phyloP scores from a whole-genome alignment of 2,888 invertebrate genomes.

The Cheiracanthium punctorium region DNA sequence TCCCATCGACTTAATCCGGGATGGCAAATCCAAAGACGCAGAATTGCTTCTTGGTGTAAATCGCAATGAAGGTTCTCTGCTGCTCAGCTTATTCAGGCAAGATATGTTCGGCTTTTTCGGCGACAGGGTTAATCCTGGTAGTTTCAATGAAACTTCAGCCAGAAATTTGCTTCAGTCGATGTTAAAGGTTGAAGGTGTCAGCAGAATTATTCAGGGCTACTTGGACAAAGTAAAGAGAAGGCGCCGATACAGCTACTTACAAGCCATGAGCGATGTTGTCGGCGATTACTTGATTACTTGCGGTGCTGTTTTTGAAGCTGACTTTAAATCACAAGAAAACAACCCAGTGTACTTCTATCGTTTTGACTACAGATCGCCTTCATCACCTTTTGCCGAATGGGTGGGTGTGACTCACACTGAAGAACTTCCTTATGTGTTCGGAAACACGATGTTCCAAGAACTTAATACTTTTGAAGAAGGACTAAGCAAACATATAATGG shows the following conservation, averaged over 20 bases:
- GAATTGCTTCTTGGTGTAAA: constrained; percentile 54
- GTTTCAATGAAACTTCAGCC: not conserved
- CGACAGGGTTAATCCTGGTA: not conserved
- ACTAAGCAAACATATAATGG: not conserved
- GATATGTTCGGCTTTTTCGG: not conserved
- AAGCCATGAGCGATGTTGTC: constrained; percentile 7
- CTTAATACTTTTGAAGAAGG: not conserved
- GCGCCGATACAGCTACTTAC: not conserved
- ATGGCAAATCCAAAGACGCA: constrained; percentile 22
- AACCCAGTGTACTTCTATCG: constrained; percentile 33
- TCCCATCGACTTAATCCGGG: constrained; percentile 20
- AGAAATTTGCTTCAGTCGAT: not conserved
- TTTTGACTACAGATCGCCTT: constrained; percentile 30
- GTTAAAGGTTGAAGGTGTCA: no score
- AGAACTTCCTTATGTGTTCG: constrained; percentile 57
- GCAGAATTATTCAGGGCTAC: not conserved
- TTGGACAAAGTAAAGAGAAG: not conserved
- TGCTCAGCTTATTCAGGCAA: not conserved
- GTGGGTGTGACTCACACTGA: constrained; percentile 50
- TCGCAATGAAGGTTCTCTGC: constrained; percentile 51
- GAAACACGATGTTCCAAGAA: not conserved
- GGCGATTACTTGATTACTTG: constrained; percentile 57
- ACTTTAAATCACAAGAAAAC: constrained; percentile 1
- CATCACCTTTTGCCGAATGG: constrained; percentile 16
- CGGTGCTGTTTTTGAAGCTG: constrained; percentile 23